Percentiles rank a stretch among this genome's conserved stretches.
phyloP scores from a whole-genome alignment of 2,888 invertebrate species.

The Pantelozetes paolii region DNA sequence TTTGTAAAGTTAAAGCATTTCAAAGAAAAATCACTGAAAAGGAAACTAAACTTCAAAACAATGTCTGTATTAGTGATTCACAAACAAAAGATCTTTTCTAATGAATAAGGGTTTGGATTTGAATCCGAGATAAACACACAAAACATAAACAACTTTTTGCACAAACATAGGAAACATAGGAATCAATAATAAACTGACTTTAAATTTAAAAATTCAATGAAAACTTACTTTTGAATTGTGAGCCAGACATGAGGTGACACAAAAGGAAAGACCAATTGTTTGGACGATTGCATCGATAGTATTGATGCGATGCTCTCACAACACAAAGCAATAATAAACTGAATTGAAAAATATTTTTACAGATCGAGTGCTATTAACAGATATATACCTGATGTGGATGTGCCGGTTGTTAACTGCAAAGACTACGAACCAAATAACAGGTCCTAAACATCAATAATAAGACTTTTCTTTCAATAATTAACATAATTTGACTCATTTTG shows the following conservation, averaged over 20 bases:
- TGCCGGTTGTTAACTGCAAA: slow-evolving; percentile 15
- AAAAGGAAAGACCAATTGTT: not conserved
- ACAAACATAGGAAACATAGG: not conserved
- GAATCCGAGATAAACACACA: not conserved
- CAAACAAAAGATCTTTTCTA: not conserved
- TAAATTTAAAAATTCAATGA: no score
- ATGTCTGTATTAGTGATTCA: not conserved
- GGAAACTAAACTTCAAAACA: not conserved
- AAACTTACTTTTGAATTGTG: not conserved
- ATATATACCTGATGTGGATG: slow-evolving; percentile 22
- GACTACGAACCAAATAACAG: slow-evolving; percentile 33
- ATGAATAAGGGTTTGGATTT: no score
- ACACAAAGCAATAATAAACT: slow-evolving; percentile 10
- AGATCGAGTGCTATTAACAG: slow-evolving; percentile 11
- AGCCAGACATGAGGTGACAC: not conserved
- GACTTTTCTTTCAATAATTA: slow-evolving; percentile 1
- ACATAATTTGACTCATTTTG: slow-evolving; percentile 34
- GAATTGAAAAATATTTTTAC: slow-evolving; percentile 20
- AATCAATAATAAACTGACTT: no score
- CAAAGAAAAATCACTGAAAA: not conserved
- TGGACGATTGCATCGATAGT: not conserved
- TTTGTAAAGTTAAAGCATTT: not conserved
- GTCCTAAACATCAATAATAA: slow-evolving; percentile 16
- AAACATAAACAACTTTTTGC: not conserved
- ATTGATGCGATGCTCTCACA: slow-evolving; percentile 12